Conservation (phyloP, 2,113 vertebrate genomes). For the Thamnaconus septentrionalis region DNA sequence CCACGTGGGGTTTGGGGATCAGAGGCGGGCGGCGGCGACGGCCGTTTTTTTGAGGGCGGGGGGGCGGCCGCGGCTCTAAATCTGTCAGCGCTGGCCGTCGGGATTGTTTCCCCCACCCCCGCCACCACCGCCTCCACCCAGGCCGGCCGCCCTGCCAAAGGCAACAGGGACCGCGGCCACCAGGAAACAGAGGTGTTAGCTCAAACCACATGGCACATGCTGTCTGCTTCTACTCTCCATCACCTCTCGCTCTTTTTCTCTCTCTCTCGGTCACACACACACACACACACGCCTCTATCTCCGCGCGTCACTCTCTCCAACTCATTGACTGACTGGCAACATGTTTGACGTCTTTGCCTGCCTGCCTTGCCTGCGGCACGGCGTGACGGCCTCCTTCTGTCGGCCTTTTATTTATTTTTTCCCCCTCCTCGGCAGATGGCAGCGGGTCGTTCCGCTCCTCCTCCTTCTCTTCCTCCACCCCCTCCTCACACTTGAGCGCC, state of each 20-base stretch:
- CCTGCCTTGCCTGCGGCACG: neutral
- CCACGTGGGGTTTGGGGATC: constrained; percentile 16
- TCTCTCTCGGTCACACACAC: constrained; percentile 5
- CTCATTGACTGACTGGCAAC: constrained; percentile 10
- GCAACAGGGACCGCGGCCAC: constrained; percentile 54
- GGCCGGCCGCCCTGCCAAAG: constrained; percentile 59
- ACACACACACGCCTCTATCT: constrained; percentile 7
- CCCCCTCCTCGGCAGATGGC: constrained; percentile 10
- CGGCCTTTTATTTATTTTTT: neutral
- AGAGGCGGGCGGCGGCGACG: constrained; percentile 10
- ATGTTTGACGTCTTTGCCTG: constrained; percentile 10
- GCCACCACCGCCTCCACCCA: neutral
- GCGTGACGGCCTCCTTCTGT: constrained; percentile 3
- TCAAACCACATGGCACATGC: constrained; percentile 61
- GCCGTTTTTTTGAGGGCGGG: too few species aligned
- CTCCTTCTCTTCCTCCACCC: neutral
- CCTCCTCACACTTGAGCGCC: constrained; percentile 18
- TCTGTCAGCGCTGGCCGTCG: constrained; percentile 56
- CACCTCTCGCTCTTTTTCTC: constrained; percentile 17
- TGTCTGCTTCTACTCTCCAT: constrained; percentile 29
- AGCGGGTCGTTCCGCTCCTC: too few species aligned
- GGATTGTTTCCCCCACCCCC: constrained; percentile 56
- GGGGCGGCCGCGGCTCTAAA: constrained; percentile 32
- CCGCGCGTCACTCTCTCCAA: constrained; percentile 16
- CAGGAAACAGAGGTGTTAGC: constrained; percentile 66